Percentiles rank a stretch among this genome's conserved stretches.
These are phyloP conservation scores for Crioceris asparagi DNA, from an alignment of 2,888 invertebrate genomes.

Conservation along the genomic window DNA sequence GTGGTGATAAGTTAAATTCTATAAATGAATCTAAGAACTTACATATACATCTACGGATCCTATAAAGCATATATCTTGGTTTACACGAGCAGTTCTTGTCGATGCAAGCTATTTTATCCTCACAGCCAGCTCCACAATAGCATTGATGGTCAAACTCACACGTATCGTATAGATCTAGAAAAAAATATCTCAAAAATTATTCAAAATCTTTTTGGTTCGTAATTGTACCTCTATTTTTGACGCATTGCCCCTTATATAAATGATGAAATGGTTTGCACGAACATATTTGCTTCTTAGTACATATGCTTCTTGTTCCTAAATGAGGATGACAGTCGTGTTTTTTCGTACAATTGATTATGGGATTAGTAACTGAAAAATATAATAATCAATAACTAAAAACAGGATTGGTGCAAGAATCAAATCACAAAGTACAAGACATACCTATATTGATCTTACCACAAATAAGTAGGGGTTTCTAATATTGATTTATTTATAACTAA, in stretches of 20 bases:
- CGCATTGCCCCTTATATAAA: slow-evolving; percentile 27
- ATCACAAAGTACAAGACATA: too few species aligned
- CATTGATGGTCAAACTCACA: slow-evolving; percentile 30
- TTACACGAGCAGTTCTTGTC: slow-evolving; percentile 27
- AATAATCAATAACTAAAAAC: slow-evolving; percentile 4
- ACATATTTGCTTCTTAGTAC: slow-evolving; percentile 24
- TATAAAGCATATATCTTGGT: slow-evolving; percentile 24
- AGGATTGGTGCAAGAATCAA: neutral
- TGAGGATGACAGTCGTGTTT: slow-evolving; percentile 24
- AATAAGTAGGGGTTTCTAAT: too few species aligned
- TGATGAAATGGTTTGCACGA: slow-evolving; percentile 30
- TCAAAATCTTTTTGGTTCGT: too few species aligned
- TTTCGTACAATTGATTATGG: slow-evolving; percentile 17
- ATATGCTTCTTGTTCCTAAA: slow-evolving; percentile 26
- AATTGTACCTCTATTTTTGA: slow-evolving; percentile 29
- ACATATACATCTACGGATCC: slow-evolving; percentile 26
- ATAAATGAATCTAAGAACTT: too few species aligned
- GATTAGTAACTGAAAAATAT: slow-evolving; percentile 19
- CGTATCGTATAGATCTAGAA: slow-evolving; percentile 26
- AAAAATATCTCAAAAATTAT: too few species aligned
- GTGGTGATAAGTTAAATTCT: too few species aligned
- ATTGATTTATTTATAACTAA: too few species aligned
- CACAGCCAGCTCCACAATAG: slow-evolving; percentile 30
- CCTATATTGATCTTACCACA: too few species aligned
- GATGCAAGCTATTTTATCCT: slow-evolving; percentile 28